Evolutionary conservation across 2,797 vertebrate genomes (phyloP).

Genomic region (Notamacropus eugenii): DNA sequence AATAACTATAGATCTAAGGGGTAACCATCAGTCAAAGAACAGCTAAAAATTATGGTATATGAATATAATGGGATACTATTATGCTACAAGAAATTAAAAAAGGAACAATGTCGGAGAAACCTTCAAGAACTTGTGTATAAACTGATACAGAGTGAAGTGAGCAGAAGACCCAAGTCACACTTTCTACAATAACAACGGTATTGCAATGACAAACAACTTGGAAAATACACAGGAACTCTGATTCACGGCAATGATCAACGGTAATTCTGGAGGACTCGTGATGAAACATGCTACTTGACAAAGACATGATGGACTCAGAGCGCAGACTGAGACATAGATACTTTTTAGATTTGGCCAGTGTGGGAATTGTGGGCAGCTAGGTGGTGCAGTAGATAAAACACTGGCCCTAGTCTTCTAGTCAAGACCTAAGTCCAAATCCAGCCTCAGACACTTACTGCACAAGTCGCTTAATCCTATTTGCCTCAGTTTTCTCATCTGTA

Average conservation of each 20-base stretch:
- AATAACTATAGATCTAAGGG: background rate
- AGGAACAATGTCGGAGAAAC: background rate
- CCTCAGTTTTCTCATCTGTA: background rate
- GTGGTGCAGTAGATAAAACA: accelerated
- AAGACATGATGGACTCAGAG: background rate
- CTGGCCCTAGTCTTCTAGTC: background rate
- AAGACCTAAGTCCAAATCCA: background rate
- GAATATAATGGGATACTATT: background rate
- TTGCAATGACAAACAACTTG: background rate
- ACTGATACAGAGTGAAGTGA: background rate
- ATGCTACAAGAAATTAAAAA: background rate
- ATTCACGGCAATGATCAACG: background rate
- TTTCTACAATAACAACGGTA: background rate
- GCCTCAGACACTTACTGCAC: background rate
- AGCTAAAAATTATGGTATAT: background rate
- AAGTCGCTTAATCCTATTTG: background rate
- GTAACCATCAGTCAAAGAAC: background rate
- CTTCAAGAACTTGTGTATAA: background rate
- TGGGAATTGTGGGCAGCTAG: background rate
- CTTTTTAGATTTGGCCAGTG: background rate
- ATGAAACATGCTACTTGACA: background rate
- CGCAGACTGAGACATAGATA: background rate
- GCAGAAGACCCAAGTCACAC: background rate
- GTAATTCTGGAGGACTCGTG: background rate
- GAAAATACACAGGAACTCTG: background rate